A percentile compares a stretch with the other conserved stretches of the same genome.
phyloP scores from a whole-genome alignment of 2,113 vertebrate species.

The Eurypyga helias region DNA sequence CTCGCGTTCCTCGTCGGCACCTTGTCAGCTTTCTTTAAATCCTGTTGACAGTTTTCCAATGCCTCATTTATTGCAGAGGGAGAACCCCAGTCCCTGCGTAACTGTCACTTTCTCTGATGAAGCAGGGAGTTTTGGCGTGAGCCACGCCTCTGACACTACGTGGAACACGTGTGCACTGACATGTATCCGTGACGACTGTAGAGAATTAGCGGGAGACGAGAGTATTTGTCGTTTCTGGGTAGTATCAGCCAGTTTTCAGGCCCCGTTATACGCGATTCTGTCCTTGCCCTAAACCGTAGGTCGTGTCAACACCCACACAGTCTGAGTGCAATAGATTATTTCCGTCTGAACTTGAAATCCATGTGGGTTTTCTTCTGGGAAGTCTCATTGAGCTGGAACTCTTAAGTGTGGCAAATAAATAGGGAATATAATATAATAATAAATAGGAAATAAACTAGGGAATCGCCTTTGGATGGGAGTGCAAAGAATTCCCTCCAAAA shows the following conservation, averaged over 20 bases:
- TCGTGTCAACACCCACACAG: not conserved
- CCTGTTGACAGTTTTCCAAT: not conserved
- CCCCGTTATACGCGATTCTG: not conserved
- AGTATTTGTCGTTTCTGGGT: not conserved
- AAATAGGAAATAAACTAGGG: not conserved
- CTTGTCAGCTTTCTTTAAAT: not conserved
- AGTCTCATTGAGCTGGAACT: not conserved
- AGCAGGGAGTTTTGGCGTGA: not conserved
- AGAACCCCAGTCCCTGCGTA: not conserved
- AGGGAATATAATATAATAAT: too few relatives aligned
- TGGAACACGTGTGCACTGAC: constrained; percentile 30
- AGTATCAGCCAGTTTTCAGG: not conserved
- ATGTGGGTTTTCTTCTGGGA: not conserved
- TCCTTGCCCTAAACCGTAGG: not conserved
- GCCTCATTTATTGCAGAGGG: not conserved
- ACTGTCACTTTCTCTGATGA: not conserved
- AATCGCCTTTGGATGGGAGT: not conserved
- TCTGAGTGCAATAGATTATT: not conserved
- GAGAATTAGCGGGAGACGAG: not conserved
- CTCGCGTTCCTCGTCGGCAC: not conserved
- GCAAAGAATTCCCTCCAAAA: not conserved
- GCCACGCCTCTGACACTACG: not conserved
- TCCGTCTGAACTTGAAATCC: not conserved
- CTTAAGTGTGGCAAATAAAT: not conserved
- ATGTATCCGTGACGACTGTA: not conserved